A percentile compares a stretch with the other conserved stretches of the same genome.
phyloP scores from a whole-genome alignment of 2,797 vertebrate species.

The Hydrophis major region DNA sequence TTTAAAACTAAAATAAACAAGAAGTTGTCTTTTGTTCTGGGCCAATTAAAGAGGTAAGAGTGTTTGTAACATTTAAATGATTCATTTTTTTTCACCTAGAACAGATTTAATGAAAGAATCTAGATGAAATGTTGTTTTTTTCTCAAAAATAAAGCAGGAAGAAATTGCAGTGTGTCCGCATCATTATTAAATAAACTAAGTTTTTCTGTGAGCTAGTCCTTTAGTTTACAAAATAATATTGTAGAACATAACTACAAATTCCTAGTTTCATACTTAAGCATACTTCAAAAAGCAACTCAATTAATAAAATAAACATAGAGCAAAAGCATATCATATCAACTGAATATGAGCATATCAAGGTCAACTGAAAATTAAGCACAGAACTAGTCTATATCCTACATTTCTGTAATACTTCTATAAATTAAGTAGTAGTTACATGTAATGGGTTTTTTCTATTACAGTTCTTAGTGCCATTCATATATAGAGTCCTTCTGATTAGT shows the following conservation, averaged over 20 bases:
- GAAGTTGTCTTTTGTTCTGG: constrained; percentile 53
- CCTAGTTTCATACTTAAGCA: not conserved
- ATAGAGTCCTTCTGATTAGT: not conserved
- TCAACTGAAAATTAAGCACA: not conserved
- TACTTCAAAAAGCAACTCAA: not conserved
- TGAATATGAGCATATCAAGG: no score
- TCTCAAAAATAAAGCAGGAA: not conserved
- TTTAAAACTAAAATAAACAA: constrained; percentile 64
- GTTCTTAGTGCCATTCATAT: not conserved
- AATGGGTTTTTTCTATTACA: not conserved
- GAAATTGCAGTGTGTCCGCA: not conserved
- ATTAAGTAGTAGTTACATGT: not conserved
- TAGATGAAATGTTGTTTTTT: not conserved
- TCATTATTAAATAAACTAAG: not conserved
- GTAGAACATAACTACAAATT: not conserved
- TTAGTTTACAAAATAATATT: not conserved
- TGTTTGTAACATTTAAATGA: constrained; percentile 53
- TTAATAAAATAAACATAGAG: not conserved
- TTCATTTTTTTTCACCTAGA: constrained; percentile 48
- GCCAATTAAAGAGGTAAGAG: constrained; percentile 49
- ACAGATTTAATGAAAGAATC: constrained; percentile 8
- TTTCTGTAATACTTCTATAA: not conserved
- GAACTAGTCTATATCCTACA: not conserved
- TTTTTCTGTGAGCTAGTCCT: not conserved
- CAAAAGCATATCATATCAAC: not conserved